Conservation (phyloP, 2,888 invertebrate species). For the Perithous albicinctus region DNA sequence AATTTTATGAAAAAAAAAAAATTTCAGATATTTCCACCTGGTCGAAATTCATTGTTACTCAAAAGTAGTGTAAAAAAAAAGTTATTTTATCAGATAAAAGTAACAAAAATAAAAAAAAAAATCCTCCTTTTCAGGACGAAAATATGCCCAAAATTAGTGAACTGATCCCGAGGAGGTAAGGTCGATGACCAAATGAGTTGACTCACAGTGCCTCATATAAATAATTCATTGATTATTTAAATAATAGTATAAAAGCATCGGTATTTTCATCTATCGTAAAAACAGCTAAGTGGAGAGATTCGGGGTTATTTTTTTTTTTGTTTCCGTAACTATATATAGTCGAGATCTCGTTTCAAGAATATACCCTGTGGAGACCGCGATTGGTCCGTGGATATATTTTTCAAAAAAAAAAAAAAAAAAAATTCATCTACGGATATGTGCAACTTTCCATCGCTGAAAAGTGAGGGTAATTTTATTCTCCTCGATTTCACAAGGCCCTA, state of each 20-base stretch:
- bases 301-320: constrained; percentile 13
- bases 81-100: no score
- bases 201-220: no score
- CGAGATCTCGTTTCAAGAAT: constrained; percentile 64
- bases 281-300: constrained; percentile 42
- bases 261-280: constrained; percentile 30
- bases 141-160: no score
- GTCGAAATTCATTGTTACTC: no score
- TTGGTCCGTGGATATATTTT: constrained; percentile 67
- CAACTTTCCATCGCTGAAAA: constrained; percentile 34
- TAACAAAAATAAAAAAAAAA: no score
- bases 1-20: no score
- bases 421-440: constrained; percentile 73
- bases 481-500: constrained; percentile 43
- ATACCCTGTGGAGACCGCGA: constrained; percentile 67
- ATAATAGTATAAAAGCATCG: constrained; percentile 57
- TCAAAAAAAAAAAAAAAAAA: no score
- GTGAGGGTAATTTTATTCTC: constrained; percentile 19
- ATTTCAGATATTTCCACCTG: no score
- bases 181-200: no score
- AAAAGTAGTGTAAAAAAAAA: no score
- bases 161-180: no score
- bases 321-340: constrained; percentile 35
- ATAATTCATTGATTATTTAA: constrained; percentile 52
- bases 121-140: no score